Percentiles rank a stretch among this genome's conserved stretches.
Conservation (phyloP, 1,140 invertebrate genomes). For the Ceratina calcarata region DNA sequence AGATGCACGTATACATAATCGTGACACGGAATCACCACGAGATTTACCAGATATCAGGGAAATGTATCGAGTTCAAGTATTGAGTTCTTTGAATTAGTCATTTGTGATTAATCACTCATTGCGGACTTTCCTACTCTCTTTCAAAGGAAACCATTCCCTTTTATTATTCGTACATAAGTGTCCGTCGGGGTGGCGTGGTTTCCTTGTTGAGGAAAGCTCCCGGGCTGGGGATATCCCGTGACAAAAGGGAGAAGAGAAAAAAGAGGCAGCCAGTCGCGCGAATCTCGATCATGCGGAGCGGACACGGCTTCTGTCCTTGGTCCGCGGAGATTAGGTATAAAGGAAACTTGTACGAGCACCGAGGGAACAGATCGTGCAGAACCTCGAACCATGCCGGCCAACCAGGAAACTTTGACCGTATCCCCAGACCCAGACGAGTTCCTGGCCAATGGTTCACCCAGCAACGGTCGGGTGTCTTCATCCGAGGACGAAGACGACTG, state of each 20-base stretch:
- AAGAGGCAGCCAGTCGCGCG: constrained; percentile 13
- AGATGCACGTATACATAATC: too few relatives aligned
- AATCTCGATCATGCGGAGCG: background rate
- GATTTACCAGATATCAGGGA: too few relatives aligned
- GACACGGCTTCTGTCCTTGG: constrained; percentile 53
- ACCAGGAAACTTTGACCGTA: constrained; percentile 66
- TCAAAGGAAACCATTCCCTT: too few relatives aligned
- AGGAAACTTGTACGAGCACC: constrained; percentile 71
- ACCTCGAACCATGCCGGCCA: constrained; percentile 69
- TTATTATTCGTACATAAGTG: too few relatives aligned
- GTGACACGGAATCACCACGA: too few relatives aligned
- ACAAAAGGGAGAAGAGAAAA: constrained; percentile 3
- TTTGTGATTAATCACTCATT: too few relatives aligned
- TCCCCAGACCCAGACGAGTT: constrained; percentile 41
- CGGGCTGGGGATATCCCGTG: background rate
- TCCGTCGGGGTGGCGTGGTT: background rate
- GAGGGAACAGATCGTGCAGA: constrained; percentile 63
- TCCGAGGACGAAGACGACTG: background rate
- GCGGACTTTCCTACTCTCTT: too few relatives aligned
- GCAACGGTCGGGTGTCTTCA: background rate
- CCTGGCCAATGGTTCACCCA: background rate
- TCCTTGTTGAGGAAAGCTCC: background rate
- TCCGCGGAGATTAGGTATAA: constrained; percentile 70
- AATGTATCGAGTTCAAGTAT: too few relatives aligned
- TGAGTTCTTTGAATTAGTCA: too few relatives aligned